phyloP scores from a whole-genome alignment of 2,888 invertebrate species.

The Heliconius hortense region DNA sequence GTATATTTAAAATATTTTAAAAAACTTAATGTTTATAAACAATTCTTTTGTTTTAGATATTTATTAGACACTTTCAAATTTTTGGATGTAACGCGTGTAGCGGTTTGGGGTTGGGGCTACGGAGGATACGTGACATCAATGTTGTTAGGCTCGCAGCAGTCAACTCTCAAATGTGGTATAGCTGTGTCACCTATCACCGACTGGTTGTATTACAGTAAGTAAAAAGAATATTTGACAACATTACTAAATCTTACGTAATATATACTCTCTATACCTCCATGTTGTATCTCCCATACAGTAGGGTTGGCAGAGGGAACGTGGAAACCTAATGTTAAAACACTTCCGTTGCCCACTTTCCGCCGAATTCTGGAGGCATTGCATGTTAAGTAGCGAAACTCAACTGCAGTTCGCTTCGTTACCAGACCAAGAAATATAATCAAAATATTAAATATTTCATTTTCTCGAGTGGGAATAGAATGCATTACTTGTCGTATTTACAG shows the following conservation, averaged over 20 bases:
- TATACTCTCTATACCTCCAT: background rate
- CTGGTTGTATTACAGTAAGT: conserved; percentile 97
- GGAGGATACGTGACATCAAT: conserved; percentile 97
- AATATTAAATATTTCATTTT: too few species aligned
- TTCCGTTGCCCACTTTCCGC: too few species aligned
- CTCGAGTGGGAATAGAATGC: too few species aligned
- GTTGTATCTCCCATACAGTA: too few species aligned
- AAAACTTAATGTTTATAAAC: background rate
- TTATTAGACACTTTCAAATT: conserved; percentile 91
- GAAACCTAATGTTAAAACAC: too few species aligned
- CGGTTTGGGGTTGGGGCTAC: conserved; percentile 98
- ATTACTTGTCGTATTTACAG: too few species aligned
- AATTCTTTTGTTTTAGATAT: conserved; percentile 78
- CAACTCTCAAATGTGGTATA: conserved; percentile 95
- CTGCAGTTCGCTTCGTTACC: too few species aligned
- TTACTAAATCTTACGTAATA: background rate
- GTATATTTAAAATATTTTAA: background rate
- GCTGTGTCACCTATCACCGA: conserved; percentile 97
- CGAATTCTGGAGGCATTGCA: too few species aligned
- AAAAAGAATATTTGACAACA: background rate
- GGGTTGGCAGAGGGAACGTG: too few species aligned
- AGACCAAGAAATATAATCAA: too few species aligned
- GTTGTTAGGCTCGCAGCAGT: conserved; percentile 92
- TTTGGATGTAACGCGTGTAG: conserved; percentile 93
- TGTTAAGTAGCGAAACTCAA: too few species aligned